Evolutionary conservation across 2,797 vertebrate species (phyloP), one percentile per base, ranked within the genome.

Genomic region (Megalops cyprinoides): DNA sequence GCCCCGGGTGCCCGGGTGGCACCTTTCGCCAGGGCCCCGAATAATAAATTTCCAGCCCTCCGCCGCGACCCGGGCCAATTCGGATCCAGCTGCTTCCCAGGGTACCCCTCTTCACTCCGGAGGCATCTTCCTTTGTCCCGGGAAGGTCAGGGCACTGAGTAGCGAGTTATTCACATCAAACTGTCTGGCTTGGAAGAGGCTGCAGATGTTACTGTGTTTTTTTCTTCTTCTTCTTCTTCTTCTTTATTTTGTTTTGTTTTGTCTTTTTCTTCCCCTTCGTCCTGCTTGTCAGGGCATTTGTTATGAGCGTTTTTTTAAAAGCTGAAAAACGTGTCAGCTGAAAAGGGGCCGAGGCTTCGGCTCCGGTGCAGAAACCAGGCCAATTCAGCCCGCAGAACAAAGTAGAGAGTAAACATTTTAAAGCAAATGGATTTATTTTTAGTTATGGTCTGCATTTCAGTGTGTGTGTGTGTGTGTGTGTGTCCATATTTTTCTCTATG

Each of bases 101-200:
- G 93, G 92, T 88, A 91, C 93, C 91, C 79, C 84, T 82, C 91
- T 89, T 87, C 91, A 87, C 92, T 93, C 93, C 94, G 88, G 92
- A 95, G 95, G 92, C 95, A 94, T 96, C 92, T 88, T 90, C 85
- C 85, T 93, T 96, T 96, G 97, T 94, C 97, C 95, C 90, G 86
- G 87, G 91, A 96, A 96, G 95, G 95, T 97, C 95, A 94, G 82
- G 92, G 96, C 93, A 94, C 92, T 90, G 92, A 93, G 93, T 92
- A 91, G 93, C 94, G 95, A 96, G 96, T 96, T 96, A 97, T 97
- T 97, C 95, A 96, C 96, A 92, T 91, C 92, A 90, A 94, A 93
- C 91, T 91, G 93, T 94, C 94, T 95, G 88, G 90, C 85, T 91
- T 93, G 90, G 90, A 94, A 93, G 92, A 92, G 91, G 91, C 95